A percentile compares a stretch with the other conserved stretches of the same genome.
Evolutionary conservation across 2,797 vertebrate species (phyloP).

Genomic region (Notoglanidium macrostoma): DNA sequence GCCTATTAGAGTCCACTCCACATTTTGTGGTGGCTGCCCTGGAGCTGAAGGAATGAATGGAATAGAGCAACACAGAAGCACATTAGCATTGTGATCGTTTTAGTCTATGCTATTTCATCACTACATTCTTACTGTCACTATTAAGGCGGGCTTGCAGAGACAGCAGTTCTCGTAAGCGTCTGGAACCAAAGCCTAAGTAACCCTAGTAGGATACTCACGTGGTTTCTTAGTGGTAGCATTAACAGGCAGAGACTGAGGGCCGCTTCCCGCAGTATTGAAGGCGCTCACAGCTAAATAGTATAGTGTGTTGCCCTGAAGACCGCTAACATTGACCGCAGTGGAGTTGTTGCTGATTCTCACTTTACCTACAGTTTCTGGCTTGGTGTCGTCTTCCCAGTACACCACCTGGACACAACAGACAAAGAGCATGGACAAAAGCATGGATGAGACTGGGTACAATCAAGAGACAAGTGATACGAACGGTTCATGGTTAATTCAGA

Average conservation of each 20-base stretch:
- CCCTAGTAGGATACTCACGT: conserved; percentile 75
- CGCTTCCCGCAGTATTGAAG: conserved; percentile 88
- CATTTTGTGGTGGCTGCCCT: conserved; percentile 86
- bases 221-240: conserved; percentile 92
- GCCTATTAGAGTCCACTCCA: conserved; percentile 90
- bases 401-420: conserved; percentile 74
- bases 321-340: conserved; percentile 82
- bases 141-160: conserved; percentile 9
- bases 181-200: conserved; percentile 19
- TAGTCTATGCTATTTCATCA: conserved; percentile 27
- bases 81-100: conserved; percentile 19
- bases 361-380: conserved; percentile 86
- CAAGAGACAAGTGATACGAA: conserved; percentile 14
- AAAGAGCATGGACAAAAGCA: neutral
- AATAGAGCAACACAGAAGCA: conserved; percentile 12
- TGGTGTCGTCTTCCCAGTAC: conserved; percentile 90
- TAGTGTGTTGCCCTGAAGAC: conserved; percentile 82
- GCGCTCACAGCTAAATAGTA: conserved; percentile 89
- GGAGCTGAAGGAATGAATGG: conserved; percentile 72
- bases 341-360: conserved; percentile 85
- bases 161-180: conserved; percentile 44
- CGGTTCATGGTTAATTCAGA: neutral
- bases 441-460: neutral
- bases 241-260: conserved; percentile 86
- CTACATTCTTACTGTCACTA: conserved; percentile 14